Percentiles rank a stretch among this genome's conserved stretches.
Evolutionary conservation across 2,888 invertebrate genomes (phyloP).

Genomic region (Xanthorhoe spadicearia): DNA sequence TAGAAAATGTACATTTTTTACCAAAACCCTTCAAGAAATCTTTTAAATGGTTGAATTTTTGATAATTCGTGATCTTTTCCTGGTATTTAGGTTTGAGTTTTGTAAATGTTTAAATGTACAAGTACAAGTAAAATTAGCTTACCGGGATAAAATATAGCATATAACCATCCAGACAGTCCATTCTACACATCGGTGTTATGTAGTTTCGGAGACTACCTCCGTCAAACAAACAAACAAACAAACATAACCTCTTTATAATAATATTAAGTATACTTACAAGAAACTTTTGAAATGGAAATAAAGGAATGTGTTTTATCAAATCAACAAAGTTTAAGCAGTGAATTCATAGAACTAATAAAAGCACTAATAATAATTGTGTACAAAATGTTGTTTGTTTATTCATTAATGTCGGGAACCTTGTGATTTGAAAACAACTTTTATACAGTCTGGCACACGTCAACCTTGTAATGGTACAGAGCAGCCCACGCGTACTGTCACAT

Average conservation of each 20-base stretch:
- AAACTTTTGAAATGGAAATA: not conserved
- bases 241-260: too few species aligned
- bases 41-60: not conserved
- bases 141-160: too few species aligned
- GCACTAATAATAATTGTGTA: not conserved
- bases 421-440: not conserved
- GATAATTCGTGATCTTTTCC: too few species aligned
- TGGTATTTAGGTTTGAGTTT: too few species aligned
- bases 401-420: not conserved
- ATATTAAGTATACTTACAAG: too few species aligned
- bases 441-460: not conserved
- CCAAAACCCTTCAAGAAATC: not conserved
- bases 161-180: too few species aligned
- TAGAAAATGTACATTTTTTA: constrained; percentile 16
- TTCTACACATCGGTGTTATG: too few species aligned
- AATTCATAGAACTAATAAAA: too few species aligned
- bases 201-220: too few species aligned
- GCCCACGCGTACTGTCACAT: not conserved
- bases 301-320: not conserved
- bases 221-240: too few species aligned
- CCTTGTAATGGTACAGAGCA: not conserved
- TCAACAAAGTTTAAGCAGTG: not conserved
- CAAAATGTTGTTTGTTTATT: not conserved
- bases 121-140: too few species aligned
- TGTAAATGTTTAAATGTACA: too few species aligned